These are phyloP conservation scores for Ianthella basta DNA, from an alignment of 37 sponge, comb jelly and placozoan species.

Conservation along the genomic window DNA sequence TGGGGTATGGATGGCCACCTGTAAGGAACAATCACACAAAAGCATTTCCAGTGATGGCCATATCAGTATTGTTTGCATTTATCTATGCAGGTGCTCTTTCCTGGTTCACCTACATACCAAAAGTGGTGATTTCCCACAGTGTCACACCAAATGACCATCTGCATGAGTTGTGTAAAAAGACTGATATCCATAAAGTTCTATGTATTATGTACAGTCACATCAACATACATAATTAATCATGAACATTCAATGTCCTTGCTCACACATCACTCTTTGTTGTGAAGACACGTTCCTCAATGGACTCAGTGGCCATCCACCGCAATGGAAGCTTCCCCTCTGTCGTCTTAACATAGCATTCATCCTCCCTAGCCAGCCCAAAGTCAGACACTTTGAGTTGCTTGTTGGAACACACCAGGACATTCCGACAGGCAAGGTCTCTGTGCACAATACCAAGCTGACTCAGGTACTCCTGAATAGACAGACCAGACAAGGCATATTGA, in stretches of 20 bases:
- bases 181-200: background rate
- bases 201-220: background rate
- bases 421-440: slow-evolving; percentile 78
- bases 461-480: slow-evolving; percentile 54
- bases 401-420: slow-evolving; percentile 69
- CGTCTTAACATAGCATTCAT: slow-evolving; percentile 66
- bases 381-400: slow-evolving; percentile 74
- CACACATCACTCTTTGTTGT: slow-evolving; percentile 73
- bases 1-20: slow-evolving; percentile 32
- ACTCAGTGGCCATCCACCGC: slow-evolving; percentile 80
- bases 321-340: slow-evolving; percentile 64
- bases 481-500: background rate
- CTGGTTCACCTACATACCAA: slow-evolving; percentile 38
- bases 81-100: background rate
- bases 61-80: background rate
- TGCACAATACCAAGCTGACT: slow-evolving; percentile 60
- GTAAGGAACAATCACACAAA: background rate
- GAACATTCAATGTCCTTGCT: slow-evolving; percentile 27
- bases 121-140: slow-evolving; percentile 78
- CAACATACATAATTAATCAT: background rate
- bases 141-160: slow-evolving; percentile 73
- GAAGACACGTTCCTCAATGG: slow-evolving; percentile 54
- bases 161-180: background rate
- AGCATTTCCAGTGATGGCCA: background rate
- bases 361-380: slow-evolving; percentile 73